Conservation (phyloP, 37 sponge, comb jelly and placozoan species). For the Crambe crambe region DNA sequence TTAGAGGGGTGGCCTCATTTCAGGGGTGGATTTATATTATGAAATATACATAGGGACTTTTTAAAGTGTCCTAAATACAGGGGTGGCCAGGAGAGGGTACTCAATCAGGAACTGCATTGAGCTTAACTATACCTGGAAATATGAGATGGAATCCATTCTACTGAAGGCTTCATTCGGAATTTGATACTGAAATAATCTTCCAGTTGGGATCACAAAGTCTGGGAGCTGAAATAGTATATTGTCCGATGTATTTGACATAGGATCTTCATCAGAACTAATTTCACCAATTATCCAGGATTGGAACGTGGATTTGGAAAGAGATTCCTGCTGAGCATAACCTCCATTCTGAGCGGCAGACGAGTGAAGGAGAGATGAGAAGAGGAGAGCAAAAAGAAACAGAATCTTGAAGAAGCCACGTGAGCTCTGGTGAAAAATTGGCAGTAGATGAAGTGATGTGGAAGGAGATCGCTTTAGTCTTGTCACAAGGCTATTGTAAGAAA, state of each 20-base stretch:
- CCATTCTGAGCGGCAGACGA: background rate
- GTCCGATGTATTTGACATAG: background rate
- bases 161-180: slow-evolving; percentile 32
- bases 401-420: background rate
- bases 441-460: background rate
- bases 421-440: background rate
- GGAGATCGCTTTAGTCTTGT: no score
- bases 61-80: no score
- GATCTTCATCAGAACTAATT: background rate
- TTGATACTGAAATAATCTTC: slow-evolving; percentile 27
- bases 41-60: no score
- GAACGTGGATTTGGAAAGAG: slow-evolving; percentile 1
- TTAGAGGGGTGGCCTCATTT: no score
- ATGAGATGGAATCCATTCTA: background rate
- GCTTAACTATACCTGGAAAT: slow-evolving; percentile 3
- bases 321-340: background rate
- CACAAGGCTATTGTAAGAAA: no score
- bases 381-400: background rate
- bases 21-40: no score
- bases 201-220: slow-evolving; percentile 20
- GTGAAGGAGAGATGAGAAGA: background rate
- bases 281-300: background rate
- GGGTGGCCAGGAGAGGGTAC: no score
- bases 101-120: no score
- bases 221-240: slow-evolving; percentile 10